Percentiles rank a stretch among this genome's conserved stretches.
phyloP scores from a whole-genome alignment of 2,888 invertebrate genomes.

The Rhodophaea formosa region DNA sequence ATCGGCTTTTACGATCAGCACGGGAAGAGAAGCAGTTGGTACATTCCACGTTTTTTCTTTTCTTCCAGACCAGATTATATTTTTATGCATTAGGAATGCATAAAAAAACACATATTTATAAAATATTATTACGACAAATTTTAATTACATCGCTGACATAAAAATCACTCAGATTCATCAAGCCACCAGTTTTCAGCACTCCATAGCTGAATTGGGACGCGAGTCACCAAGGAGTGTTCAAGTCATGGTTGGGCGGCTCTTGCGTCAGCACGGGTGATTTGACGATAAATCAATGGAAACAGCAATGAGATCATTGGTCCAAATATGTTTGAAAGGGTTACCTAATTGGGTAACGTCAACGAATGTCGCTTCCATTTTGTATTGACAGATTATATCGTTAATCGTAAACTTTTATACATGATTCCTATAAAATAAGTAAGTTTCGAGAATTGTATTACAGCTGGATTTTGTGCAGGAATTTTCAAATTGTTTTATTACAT shows the following conservation, averaged over 20 bases:
- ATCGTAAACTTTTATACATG: too few relatives aligned
- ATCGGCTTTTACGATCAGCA: too few relatives aligned
- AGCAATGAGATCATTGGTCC: slow-evolving; percentile 73
- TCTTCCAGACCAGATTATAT: too few relatives aligned
- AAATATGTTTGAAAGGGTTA: slow-evolving; percentile 58
- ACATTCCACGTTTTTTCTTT: too few relatives aligned
- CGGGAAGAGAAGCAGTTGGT: too few relatives aligned
- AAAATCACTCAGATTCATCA: background rate
- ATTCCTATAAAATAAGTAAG: too few relatives aligned
- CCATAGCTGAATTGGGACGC: slow-evolving; percentile 67
- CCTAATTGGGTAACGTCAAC: slow-evolving; percentile 50
- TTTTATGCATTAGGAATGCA: too few relatives aligned
- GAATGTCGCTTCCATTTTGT: slow-evolving; percentile 31
- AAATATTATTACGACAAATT: too few relatives aligned
- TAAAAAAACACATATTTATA: too few relatives aligned
- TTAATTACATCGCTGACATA: background rate
- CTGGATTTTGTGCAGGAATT: too few relatives aligned
- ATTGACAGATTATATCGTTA: slow-evolving; percentile 15
- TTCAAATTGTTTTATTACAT: too few relatives aligned
- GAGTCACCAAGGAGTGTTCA: slow-evolving; percentile 70
- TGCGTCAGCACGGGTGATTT: slow-evolving; percentile 74
- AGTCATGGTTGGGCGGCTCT: slow-evolving; percentile 69
- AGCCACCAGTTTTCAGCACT: slow-evolving; percentile 42
- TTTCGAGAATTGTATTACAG: too few relatives aligned
- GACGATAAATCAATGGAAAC: slow-evolving; percentile 66